Evolutionary conservation across 2,113 vertebrate genomes (phyloP).

Genomic region (Lepidothrix coronata): DNA sequence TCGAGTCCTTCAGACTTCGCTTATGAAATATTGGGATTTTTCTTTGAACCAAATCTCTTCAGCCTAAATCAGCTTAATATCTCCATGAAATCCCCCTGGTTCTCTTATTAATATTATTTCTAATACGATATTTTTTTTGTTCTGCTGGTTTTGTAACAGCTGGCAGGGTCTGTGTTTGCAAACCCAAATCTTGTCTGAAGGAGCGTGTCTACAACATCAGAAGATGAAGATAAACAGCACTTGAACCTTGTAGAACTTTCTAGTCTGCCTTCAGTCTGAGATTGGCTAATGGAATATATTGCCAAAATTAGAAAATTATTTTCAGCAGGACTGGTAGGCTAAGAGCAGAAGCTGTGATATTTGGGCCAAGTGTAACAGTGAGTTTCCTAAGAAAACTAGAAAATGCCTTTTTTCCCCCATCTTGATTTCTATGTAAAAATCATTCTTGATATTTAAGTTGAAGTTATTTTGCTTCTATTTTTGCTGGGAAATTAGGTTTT

Average conservation of each 20-base stretch:
- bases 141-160: background rate
- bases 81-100: background rate
- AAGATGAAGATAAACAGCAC: background rate
- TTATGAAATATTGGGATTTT: background rate
- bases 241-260: background rate
- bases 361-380: background rate
- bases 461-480: background rate
- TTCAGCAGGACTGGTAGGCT: background rate
- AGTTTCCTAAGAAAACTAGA: background rate
- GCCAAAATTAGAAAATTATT: background rate
- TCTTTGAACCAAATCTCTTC: constrained; percentile 4
- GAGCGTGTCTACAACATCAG: rapidly evolving
- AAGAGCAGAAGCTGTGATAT: background rate
- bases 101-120: background rate
- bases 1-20: background rate
- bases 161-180: background rate
- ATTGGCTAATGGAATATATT: background rate
- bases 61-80: background rate
- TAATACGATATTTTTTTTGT: background rate
- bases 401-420: rapidly evolving
- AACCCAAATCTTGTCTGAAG: background rate
- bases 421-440: background rate
- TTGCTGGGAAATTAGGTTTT: background rate
- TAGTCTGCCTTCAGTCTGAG: background rate
- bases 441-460: background rate